phyloP scores from a whole-genome alignment of 2,888 invertebrate species.

The Trisateles emortualis region DNA sequence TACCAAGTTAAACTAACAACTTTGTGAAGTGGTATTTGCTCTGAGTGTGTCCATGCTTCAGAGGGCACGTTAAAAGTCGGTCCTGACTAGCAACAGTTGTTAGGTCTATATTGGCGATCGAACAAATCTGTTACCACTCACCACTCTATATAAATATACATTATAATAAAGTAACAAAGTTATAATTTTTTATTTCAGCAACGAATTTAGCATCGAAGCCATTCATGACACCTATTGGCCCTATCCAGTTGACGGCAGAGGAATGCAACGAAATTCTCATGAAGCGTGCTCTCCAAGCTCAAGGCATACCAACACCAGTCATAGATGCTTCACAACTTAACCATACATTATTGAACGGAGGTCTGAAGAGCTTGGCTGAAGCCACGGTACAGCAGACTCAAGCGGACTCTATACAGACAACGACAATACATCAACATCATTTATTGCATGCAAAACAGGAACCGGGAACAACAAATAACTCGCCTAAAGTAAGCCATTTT shows the following conservation, averaged over 20 bases:
- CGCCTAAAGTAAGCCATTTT: conserved; percentile 84
- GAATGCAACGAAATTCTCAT: conserved; percentile 93
- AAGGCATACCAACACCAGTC: conserved; percentile 83
- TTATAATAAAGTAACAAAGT: too few relatives aligned
- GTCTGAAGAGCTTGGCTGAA: conserved; percentile 75
- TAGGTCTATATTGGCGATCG: too few relatives aligned
- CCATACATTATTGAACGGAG: conserved; percentile 77
- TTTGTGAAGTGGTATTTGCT: too few relatives aligned
- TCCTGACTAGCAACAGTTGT: too few relatives aligned
- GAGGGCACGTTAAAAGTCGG: too few relatives aligned
- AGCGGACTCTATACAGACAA: conserved; percentile 71
- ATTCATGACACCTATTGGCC: conserved; percentile 91
- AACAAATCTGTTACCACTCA: too few relatives aligned
- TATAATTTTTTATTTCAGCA: conserved; percentile 60
- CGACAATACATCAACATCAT: conserved; percentile 78
- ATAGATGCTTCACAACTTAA: conserved; percentile 82
- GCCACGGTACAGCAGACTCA: conserved; percentile 71
- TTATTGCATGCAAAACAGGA: conserved; percentile 86
- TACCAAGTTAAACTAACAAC: too few relatives aligned
- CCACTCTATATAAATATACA: too few relatives aligned
- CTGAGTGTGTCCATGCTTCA: too few relatives aligned
- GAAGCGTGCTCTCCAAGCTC: conserved; percentile 91
- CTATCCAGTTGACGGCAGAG: conserved; percentile 91
- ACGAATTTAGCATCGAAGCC: conserved; percentile 84
- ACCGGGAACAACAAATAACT: conserved; percentile 87